These are phyloP conservation scores for Alitta virens DNA, from an alignment of 2,888 invertebrate species.

Conservation along the genomic window DNA sequence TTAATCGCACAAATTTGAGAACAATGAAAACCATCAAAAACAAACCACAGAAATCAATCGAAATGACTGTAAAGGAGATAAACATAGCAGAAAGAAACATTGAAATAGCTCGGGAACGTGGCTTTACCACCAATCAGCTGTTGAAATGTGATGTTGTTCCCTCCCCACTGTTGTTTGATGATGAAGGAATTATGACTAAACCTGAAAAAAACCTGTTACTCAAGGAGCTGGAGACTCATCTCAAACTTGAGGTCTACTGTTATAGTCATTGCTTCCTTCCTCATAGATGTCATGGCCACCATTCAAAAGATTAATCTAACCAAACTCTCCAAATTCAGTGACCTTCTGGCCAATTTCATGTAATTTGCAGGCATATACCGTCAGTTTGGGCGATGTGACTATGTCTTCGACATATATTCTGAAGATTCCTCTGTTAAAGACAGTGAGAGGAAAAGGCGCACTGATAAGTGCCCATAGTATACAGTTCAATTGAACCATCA, in stretches of 20 bases:
- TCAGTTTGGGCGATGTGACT: constrained; percentile 13
- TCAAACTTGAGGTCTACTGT: neutral
- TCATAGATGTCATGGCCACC: constrained; percentile 5
- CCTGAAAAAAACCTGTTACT: constrained; percentile 5
- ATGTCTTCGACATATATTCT: constrained; percentile 18
- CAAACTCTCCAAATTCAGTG: neutral
- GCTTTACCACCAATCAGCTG: neutral
- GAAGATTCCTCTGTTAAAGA: constrained; percentile 15
- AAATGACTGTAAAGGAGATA: constrained; percentile 6
- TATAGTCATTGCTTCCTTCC: constrained; percentile 1
- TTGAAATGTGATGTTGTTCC: neutral
- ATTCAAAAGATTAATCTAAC: neutral
- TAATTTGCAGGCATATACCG: neutral
- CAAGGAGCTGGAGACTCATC: constrained; percentile 9
- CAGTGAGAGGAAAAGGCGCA: constrained; percentile 2
- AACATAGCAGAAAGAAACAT: constrained; percentile 7
- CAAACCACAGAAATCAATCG: constrained; percentile 2
- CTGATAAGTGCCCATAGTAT: constrained; percentile 7
- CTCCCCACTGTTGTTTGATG: neutral
- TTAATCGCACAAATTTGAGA: constrained; percentile 7
- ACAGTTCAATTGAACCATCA: constrained; percentile 8
- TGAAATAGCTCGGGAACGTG: constrained; percentile 6
- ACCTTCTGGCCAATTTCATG: neutral
- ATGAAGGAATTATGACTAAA: constrained; percentile 6
- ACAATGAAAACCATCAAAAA: constrained; percentile 6